These are phyloP conservation scores for Bombycilla garrulus DNA, from an alignment of 2,113 vertebrate species.

Conservation along the genomic window DNA sequence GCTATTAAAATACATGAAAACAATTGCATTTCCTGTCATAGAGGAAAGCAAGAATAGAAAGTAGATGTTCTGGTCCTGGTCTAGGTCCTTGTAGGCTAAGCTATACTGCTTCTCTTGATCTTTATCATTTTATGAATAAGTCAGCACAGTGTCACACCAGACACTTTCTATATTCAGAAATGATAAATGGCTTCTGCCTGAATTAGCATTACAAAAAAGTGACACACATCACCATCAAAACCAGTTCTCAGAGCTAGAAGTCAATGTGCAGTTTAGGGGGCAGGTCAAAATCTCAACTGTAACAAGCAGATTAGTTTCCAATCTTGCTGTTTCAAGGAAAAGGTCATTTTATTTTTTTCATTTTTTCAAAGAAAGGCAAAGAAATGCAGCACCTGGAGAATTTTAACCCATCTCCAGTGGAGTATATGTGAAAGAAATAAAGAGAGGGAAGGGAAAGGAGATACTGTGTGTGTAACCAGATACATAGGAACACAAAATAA, in stretches of 20 bases:
- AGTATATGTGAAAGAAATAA: not conserved
- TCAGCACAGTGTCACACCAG: not conserved
- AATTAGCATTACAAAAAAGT: constrained; percentile 6
- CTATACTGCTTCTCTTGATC: not conserved
- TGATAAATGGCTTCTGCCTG: not conserved
- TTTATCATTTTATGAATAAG: not conserved
- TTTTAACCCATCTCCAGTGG: not conserved
- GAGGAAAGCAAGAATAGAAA: not conserved
- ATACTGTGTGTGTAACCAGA: not conserved
- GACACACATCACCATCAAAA: not conserved
- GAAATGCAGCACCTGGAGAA: not conserved
- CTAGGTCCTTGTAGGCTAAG: not conserved
- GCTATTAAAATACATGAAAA: not conserved
- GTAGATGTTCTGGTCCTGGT: not conserved
- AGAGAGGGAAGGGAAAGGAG: not conserved
- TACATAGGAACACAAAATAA: not conserved
- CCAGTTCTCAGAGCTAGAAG: not conserved
- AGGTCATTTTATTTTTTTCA: not conserved
- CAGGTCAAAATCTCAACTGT: constrained; percentile 7
- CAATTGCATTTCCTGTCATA: not conserved
- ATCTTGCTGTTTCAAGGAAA: not conserved
- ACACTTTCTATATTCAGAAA: constrained; percentile 11
- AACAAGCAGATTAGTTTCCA: constrained; percentile 11
- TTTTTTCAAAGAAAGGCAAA: not conserved
- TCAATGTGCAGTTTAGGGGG: not conserved